Evolutionary conservation across 2,888 invertebrate species (phyloP).

Genomic region (Cheilosia pagana): DNA sequence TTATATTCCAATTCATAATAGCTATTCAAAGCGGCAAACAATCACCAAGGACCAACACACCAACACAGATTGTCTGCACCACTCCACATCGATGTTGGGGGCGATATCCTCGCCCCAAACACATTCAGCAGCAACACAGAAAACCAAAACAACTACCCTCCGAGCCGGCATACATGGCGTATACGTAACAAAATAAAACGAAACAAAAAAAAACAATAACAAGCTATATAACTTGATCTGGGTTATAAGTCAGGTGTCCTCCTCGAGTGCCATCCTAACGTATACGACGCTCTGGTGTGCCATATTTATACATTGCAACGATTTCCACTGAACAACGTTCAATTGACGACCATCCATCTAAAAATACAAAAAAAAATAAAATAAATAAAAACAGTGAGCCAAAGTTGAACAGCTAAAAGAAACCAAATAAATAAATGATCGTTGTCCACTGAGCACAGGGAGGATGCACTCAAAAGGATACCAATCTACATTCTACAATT

Average conservation of each 20-base stretch:
- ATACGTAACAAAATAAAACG: slow-evolving; percentile 63
- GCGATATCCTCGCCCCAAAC: slow-evolving; percentile 30
- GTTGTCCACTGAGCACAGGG: slow-evolving; percentile 18
- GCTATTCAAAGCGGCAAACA: slow-evolving; percentile 57
- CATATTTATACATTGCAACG: slow-evolving; percentile 32
- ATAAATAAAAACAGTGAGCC: slow-evolving; percentile 39
- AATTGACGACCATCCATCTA: slow-evolving; percentile 61
- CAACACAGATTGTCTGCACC: slow-evolving; percentile 34
- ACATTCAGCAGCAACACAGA: background rate
- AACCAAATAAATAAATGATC: slow-evolving; percentile 61
- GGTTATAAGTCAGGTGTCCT: slow-evolving; percentile 67
- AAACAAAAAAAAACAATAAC: background rate
- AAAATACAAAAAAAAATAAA: slow-evolving; percentile 36
- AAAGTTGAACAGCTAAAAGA: slow-evolving; percentile 30
- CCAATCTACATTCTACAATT: slow-evolving; percentile 23
- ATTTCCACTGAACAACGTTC: slow-evolving; percentile 49
- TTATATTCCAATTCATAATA: slow-evolving; percentile 65
- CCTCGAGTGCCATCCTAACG: slow-evolving; percentile 28
- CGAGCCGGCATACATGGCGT: slow-evolving; percentile 50
- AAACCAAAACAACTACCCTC: slow-evolving; percentile 19
- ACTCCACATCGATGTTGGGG: slow-evolving; percentile 46
- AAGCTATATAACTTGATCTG: slow-evolving; percentile 23
- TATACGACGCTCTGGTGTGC: background rate
- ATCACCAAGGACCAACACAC: slow-evolving; percentile 22
- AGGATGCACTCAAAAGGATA: slow-evolving; percentile 32